Evolutionary conservation across 2,888 invertebrate species (phyloP), one percentile per base, ranked within the genome.

Genomic region (Eupeodes luniger): DNA sequence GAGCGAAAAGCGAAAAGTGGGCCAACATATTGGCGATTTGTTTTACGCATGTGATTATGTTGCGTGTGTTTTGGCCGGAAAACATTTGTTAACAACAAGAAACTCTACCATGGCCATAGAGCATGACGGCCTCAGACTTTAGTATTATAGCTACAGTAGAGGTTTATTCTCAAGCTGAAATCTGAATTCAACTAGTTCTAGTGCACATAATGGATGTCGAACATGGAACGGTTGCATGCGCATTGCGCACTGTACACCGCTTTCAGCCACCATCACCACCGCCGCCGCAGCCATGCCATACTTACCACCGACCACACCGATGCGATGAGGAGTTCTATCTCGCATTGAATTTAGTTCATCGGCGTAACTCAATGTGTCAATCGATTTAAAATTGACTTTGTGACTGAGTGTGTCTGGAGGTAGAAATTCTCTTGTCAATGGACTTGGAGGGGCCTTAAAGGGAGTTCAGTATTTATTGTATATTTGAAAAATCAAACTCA

Each of bases 11-110:
- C 27, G 40, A 66, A 57, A 87, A 84, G 61, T 87, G 72, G 87
- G 87, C 84, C 87, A 87, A 80, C 80, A 84, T 87, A 84, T 80
- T 84, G 87, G 87, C 87, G 87, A 87, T 84, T 87, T 87, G 84
- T 87, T 87, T 83, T 80, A 87, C 87, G 87, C 87, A 87, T 84
- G 87, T 80, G 87, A 87, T 87, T 87, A 84, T 84, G 87, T 87
- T 87, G 87, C 87, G 87, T 87, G 87, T 77, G 79, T 77, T 80
- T 40, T 62, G 84, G 80, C 87, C 87, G 87, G 87, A 87, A 87
- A 87, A 87, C 87, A 87, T 87, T 84, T 84, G 84, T 87, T 87
- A 77, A 87, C 87, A 83, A 83, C 83, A 55, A 79, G 70, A 75
- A 81, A 79, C 69, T 61, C 44, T 74, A 66, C 66, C 80, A 70